Evolutionary conservation across 2,888 invertebrate species (phyloP).

Genomic region (Aphodius granarius): DNA sequence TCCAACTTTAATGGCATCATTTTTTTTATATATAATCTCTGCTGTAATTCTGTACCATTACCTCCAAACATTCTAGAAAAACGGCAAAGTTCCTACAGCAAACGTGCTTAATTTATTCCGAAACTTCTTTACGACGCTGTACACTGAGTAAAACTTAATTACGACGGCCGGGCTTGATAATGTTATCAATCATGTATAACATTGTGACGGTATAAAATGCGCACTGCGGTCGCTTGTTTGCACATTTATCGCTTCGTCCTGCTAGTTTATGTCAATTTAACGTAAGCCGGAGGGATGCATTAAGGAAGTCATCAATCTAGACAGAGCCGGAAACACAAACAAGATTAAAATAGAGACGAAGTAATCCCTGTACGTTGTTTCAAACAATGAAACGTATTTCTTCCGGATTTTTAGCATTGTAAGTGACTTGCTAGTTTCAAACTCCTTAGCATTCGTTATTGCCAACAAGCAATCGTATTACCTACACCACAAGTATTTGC

Average conservation of each 20-base stretch:
- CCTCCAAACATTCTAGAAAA: too few species aligned
- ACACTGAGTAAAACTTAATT: background rate
- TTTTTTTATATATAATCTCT: background rate
- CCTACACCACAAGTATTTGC: too few species aligned
- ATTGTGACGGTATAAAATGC: background rate
- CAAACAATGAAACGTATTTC: background rate
- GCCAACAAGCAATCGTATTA: too few species aligned
- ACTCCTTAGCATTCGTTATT: background rate
- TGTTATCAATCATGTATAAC: conserved; percentile 11
- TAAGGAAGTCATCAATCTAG: conserved; percentile 10
- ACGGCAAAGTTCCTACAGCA: too few species aligned
- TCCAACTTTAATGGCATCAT: background rate
- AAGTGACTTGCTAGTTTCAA: background rate
- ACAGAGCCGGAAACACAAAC: background rate
- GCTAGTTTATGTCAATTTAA: conserved; percentile 3
- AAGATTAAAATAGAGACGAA: background rate
- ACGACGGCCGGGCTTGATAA: background rate
- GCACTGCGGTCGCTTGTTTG: conserved; percentile 6
- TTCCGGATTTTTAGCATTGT: background rate
- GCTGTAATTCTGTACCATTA: too few species aligned
- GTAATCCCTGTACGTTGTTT: background rate
- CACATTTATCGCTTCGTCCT: conserved; percentile 6
- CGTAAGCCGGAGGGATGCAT: background rate
- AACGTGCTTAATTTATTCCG: too few species aligned
- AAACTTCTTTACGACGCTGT: background rate